Conservation (phyloP, 2,888 invertebrate species). For the Dyspetes luteomarginatus region DNA sequence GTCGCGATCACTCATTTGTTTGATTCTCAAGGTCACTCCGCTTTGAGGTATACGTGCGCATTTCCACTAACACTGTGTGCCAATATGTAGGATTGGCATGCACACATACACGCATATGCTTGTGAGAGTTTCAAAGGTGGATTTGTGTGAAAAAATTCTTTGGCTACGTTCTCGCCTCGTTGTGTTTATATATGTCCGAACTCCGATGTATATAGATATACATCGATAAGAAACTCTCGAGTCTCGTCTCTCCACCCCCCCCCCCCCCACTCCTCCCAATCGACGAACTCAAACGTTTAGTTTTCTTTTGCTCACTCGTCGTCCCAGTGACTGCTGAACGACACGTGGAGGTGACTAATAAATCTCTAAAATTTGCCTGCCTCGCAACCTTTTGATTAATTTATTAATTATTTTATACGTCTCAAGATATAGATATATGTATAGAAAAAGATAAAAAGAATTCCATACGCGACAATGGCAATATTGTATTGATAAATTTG, state of each 20-base stretch:
- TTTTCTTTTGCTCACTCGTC: constrained; percentile 4
- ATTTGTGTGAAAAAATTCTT: neutral
- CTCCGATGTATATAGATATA: neutral
- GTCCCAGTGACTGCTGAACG: constrained; percentile 42
- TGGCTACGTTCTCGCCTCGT: neutral
- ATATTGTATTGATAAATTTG: too few species aligned
- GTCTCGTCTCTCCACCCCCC: neutral
- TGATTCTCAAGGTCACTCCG: constrained; percentile 3
- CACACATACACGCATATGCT: neutral
- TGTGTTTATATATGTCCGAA: neutral
- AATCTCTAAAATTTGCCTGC: constrained; percentile 13
- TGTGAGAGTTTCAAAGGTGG: neutral
- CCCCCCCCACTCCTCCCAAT: too few species aligned
- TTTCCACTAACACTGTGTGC: neutral
- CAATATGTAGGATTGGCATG: neutral
- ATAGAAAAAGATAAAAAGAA: neutral
- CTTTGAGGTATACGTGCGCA: neutral
- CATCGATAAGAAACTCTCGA: neutral
- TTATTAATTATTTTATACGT: neutral
- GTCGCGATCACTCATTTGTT: constrained; percentile 29
- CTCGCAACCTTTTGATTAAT: constrained; percentile 4
- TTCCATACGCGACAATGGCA: too few species aligned
- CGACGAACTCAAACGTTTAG: constrained; percentile 17
- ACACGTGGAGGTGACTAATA: constrained; percentile 32
- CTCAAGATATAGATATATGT: neutral